Base-by-base conservation (phyloP, 2,797 vertebrate species). In the Trachops cirrhosus region DNA sequence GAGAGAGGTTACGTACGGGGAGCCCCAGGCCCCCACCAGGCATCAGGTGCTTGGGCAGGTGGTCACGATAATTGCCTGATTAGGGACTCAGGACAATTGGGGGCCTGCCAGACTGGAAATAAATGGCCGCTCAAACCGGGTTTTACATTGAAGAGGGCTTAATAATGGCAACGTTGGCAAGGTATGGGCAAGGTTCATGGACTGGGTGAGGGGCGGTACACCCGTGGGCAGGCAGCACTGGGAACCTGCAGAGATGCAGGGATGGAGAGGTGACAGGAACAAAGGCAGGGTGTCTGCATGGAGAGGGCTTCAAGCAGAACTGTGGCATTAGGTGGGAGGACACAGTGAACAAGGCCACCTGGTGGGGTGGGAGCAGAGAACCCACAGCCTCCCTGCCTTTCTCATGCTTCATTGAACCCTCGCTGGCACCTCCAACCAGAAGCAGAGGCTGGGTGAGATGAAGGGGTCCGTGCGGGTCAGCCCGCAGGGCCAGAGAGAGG, bases 1-100 rank as follows among this genome's bases (percentile, higher is more conserved):
- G 11, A 29, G 3, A 3, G 9, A 68, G 34, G 22, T 1, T 9
- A 29, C 29, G 6, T 0, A 0, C 0, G 0, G 7, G 62, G 44
- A 79, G 57, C 34, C 18, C n/a, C 74, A 5, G 26, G 16, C 48
- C 87, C 50, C 29, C 0, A 0, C 11, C 1, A 26, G 19, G 4
- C 10, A 0, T 39, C 19, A 5, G 37, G 68, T 5, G 2, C 24
- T 2, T 32, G 82, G 22, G 54, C 54, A 2, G 15, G 3, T 34
- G 39, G 10, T 18, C 15, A 7, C 1, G 3, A 0, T n/a, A 46
- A 71, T 3, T 11, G 29, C 59, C 29, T 37, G 41, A 9, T 37
- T 7, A 59, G 77, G 48, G 18, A 77, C 34, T 3, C 9, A 22
- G 84, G 68, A 10, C 77, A 2, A 0, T 77, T 16, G 39, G 3